Evolutionary conservation across 2,113 vertebrate species (phyloP).

Genomic region (Osmerus mordax): DNA sequence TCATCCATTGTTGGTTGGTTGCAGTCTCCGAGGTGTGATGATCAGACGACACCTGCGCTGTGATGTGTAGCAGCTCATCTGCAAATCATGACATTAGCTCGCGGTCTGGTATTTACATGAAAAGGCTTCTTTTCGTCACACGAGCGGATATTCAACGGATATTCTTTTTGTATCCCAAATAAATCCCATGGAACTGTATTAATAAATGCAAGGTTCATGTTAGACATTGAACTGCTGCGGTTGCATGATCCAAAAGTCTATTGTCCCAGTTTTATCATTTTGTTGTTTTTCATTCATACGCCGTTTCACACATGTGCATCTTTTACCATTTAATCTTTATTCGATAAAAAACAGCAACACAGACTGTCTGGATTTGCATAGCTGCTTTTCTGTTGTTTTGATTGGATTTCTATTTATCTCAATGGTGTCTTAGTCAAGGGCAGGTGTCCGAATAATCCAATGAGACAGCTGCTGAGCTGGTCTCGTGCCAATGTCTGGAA

Average conservation of each 20-base stretch:
- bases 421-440: not conserved
- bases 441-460: not conserved
- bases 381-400: not conserved
- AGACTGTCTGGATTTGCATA: not conserved
- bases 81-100: not conserved
- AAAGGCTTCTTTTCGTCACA: too few species aligned
- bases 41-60: conserved; percentile 61
- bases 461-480: not conserved
- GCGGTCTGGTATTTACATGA: not conserved
- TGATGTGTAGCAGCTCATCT: conserved; percentile 36
- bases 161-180: too few species aligned
- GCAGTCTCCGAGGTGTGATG: conserved; percentile 53
- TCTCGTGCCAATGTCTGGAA: not conserved
- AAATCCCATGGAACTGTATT: too few species aligned
- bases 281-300: too few species aligned
- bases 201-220: too few species aligned
- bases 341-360: not conserved
- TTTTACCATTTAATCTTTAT: too few species aligned
- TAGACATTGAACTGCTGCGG: too few species aligned
- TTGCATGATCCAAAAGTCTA: too few species aligned
- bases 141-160: too few species aligned
- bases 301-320: too few species aligned
- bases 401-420: not conserved
- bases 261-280: too few species aligned
- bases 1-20: conserved; percentile 34